These are phyloP conservation scores for Ladona fulva DNA, from an alignment of 1,140 invertebrate species.

Conservation along the genomic window DNA sequence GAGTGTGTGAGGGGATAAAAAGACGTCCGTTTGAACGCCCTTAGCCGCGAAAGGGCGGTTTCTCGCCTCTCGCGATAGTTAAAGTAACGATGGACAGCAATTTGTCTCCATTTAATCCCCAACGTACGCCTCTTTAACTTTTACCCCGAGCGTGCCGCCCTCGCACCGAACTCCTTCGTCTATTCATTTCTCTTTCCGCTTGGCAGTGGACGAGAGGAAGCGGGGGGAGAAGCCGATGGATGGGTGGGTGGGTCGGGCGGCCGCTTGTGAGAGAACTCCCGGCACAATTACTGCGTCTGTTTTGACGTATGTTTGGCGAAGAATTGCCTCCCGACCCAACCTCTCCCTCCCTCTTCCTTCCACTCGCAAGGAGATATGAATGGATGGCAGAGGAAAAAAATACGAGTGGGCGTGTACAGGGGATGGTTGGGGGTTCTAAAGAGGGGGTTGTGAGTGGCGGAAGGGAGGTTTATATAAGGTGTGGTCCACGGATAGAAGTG, in stretches of 20 bases:
- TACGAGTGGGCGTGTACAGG: no score
- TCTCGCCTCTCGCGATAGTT: not conserved
- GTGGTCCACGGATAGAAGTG: no score
- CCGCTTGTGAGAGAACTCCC: not conserved
- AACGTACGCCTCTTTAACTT: constrained; percentile 9
- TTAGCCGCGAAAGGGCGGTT: no score
- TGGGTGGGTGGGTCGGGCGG: not conserved
- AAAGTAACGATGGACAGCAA: not conserved
- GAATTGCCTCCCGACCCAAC: not conserved
- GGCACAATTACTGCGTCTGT: constrained; percentile 3
- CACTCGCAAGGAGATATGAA: not conserved
- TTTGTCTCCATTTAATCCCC: constrained; percentile 9
- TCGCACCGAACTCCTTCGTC: not conserved
- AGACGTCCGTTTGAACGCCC: no score
- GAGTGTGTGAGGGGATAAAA: no score
- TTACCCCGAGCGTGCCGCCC: not conserved
- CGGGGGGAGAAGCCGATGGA: not conserved
- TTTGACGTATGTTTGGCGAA: not conserved
- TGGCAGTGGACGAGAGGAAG: not conserved
- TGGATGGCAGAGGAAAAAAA: not conserved
- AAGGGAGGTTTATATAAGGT: no score
- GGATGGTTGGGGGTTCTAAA: no score
- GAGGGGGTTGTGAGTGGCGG: no score
- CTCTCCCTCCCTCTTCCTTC: not conserved
- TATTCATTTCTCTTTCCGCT: not conserved